Conservation (phyloP, 30 jellyfish, hydroid and myxozoan genomes). For the Mastigias papua region DNA sequence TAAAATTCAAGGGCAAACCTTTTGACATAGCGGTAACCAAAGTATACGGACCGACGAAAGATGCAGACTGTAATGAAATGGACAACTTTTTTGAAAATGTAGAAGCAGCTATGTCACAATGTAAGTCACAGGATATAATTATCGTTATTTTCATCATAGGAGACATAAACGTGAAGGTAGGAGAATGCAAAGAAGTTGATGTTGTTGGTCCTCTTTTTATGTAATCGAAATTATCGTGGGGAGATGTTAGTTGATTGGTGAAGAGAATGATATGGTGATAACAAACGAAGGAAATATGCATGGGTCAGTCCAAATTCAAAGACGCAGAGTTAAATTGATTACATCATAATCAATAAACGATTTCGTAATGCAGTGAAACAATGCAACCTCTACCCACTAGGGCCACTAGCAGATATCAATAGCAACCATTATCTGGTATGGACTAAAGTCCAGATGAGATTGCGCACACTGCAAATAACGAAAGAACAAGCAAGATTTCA, state of each 20-base stretch:
- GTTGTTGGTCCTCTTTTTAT: conserved; percentile 21
- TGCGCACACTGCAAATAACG: background rate
- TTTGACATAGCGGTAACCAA: conserved; percentile 27
- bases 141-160: conserved; percentile 47
- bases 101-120: conserved; percentile 14
- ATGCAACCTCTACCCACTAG: background rate
- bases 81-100: conserved; percentile 28
- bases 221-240: conserved; percentile 45
- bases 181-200: background rate
- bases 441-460: background rate
- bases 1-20: conserved; percentile 57
- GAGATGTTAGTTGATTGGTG: conserved; percentile 26
- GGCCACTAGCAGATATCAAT: conserved; percentile 10
- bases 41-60: conserved; percentile 54
- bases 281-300: conserved; percentile 7
- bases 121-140: conserved; percentile 47
- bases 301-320: conserved; percentile 5
- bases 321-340: background rate
- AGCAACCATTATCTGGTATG: background rate
- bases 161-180: conserved; percentile 46
- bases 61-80: conserved; percentile 3
- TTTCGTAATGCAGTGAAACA: conserved; percentile 8
- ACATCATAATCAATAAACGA: background rate
- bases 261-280: conserved; percentile 11
- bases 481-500: background rate